Base-by-base conservation (phyloP, 2,113 vertebrate genomes). In the Noturus placidus region DNA sequence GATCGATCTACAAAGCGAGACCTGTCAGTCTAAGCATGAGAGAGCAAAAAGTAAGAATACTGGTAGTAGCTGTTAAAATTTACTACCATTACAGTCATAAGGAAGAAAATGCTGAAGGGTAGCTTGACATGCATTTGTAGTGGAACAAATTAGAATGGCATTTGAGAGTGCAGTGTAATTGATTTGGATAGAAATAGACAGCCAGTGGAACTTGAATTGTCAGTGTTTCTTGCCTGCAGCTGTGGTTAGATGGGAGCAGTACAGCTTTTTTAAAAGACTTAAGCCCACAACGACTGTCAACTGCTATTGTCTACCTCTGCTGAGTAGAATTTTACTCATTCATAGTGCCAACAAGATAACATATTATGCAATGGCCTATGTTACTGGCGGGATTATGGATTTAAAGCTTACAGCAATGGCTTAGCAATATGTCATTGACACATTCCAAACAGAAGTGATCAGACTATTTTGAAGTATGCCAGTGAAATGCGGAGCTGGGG, bases 1-100 rank as follows among this genome's bases (percentile, higher is more conserved):
- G 89, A 94, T 92, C 90, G 90, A 93, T 91, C 90, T 76, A 81
- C 30, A 33, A 83, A 87, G 87, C 92, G 89, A 88, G 92, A 46
- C 25, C 79, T 79, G 87, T 13, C 90, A 81, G 84, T 86, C 17
- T 72, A 50, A 82, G 42, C 35, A 61, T 3, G 10, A 83, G 46
- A 57, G 87, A 80, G 88, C 86, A 42, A 22, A 90, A 80, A 83
- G 35, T 76, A 80, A 86, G 42, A 52, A 86, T 52, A 76, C 56
- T 69, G 46, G 17, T 10, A 14, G 35, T 38, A 76, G 35, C 27
- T 82, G 20, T 52, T 33, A 33, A 80, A 30, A 35, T 80, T 59
- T 50, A 63, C 74, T 65, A 27, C 13, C 46, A 38, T 54, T 78
- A 54, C 59, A 69, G 35, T 54, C 42, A 25, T 11, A 20, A 33